Evolutionary conservation across 2,888 invertebrate species (phyloP), one percentile per base, ranked within the genome.

Genomic region (Thyatira batis): DNA sequence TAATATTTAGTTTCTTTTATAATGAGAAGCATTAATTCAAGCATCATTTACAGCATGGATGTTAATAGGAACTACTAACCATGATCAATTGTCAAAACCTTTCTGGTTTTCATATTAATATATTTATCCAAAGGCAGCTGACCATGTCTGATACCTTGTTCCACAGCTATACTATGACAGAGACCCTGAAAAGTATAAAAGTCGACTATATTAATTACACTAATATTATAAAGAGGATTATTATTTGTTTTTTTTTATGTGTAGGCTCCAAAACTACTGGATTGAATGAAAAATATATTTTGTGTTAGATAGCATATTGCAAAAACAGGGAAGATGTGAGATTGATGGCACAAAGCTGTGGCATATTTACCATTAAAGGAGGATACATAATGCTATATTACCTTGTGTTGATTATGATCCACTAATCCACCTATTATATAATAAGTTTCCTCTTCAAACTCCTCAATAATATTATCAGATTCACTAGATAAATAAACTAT

Each of bases 381-480:
- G n/a, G n/a, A n/a, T n/a, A n/a, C n/a, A n/a, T n/a, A n/a, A n/a
- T n/a, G n/a, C n/a, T n/a, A n/a, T n/a, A 21, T 44, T 54, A 74
- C 97, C 93, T 99, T 99, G 67, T 98, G 96, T 68, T 96, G 94
- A 89, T 99, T 99, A 81, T 99, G 99, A 89, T 99, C 99, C 0
- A 99, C 98, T 45, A 99, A 90, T 23, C 99, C 99, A 43, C 99
- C 99, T 81, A 99, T 99, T 50, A 99, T 95, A 78, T 99, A 99
- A 46, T 95, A 94, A 77, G 95, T 95, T 60, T 95, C 93, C 20
- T 95, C 94, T 67, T 97, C 95, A 71, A 98, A 92, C 51, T 85
- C 83, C 54, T 94, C 93, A 62, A 99, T 93, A 5, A 97, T 87
- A 89, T 97, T 97, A 48, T 97, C 95, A 11, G 99, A 99, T 84